phyloP scores from a whole-genome alignment of 2,113 vertebrate genomes.

The Oryzias celebensis region DNA sequence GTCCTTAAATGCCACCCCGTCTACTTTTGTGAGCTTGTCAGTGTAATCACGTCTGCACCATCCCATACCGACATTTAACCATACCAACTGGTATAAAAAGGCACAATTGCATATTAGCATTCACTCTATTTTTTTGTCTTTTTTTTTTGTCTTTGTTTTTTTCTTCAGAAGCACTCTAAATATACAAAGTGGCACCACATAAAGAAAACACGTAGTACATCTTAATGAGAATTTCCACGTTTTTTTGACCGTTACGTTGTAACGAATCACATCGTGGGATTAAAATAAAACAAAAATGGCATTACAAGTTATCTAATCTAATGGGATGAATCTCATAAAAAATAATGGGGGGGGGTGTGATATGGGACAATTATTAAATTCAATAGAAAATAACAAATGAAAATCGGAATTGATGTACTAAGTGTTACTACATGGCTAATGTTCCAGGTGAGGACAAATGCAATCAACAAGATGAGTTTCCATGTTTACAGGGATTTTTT shows the following conservation, averaged over 20 bases:
- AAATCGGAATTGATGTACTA: conserved; percentile 65
- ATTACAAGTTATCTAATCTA: conserved; percentile 72
- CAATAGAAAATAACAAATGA: conserved; percentile 14
- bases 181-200: conserved; percentile 91
- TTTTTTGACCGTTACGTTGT: conserved; percentile 40
- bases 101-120: conserved; percentile 99
- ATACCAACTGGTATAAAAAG: conserved; percentile 98
- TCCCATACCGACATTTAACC: conserved; percentile 87
- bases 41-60: conserved; percentile 80
- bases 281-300: conserved; percentile 77
- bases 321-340: conserved; percentile 61
- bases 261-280: conserved; percentile 16
- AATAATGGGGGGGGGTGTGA: conserved; percentile 14
- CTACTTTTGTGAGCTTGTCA: conserved; percentile 81
- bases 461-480: conserved; percentile 82
- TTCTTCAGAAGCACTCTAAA: conserved; percentile 93
- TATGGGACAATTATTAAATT: conserved; percentile 15
- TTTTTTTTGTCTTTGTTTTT: conserved; percentile 19
- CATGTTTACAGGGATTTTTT: conserved; percentile 74
- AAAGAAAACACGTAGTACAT: conserved; percentile 62
- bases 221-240: conserved; percentile 48
- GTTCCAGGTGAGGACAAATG: conserved; percentile 80
- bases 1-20: conserved; percentile 84
- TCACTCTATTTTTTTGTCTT: conserved; percentile 82
- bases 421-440: conserved; percentile 73